Evolutionary conservation across 2,113 vertebrate genomes (phyloP).

Genomic region (Bostrychus sinensis): DNA sequence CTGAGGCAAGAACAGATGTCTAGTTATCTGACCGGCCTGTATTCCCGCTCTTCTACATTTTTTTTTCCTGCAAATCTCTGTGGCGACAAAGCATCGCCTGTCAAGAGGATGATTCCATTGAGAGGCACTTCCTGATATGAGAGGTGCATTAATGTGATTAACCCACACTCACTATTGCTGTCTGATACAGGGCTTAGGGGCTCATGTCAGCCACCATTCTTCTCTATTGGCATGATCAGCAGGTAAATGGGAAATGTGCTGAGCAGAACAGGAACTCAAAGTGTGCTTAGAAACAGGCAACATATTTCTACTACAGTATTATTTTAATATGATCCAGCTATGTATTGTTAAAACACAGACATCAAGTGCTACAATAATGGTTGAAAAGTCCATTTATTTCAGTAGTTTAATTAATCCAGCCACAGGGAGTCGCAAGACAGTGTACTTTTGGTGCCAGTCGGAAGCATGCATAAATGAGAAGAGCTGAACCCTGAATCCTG

Average conservation of each 20-base stretch:
- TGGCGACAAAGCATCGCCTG: constrained; percentile 60
- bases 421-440: no score
- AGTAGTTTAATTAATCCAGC: no score
- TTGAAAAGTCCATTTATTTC: no score
- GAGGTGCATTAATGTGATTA: constrained; percentile 72
- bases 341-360: not conserved
- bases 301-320: constrained; percentile 4
- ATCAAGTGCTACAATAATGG: not conserved
- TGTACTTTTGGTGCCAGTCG: no score
- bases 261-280: constrained; percentile 21
- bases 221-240: constrained; percentile 53
- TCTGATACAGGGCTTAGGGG: constrained; percentile 55
- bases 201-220: constrained; percentile 47
- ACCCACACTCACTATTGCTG: constrained; percentile 62
- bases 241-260: constrained; percentile 47
- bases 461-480: no score
- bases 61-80: constrained; percentile 45
- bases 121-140: constrained; percentile 69
- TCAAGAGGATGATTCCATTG: constrained; percentile 69
- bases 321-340: constrained; percentile 11
- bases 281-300: constrained; percentile 5
- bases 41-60: constrained; percentile 28
- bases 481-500: no score
- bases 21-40: constrained; percentile 48
- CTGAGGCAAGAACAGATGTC: constrained; percentile 48